Base-by-base conservation (phyloP, 1,140 invertebrate genomes). In the Leptoteleia sp. region DNA sequence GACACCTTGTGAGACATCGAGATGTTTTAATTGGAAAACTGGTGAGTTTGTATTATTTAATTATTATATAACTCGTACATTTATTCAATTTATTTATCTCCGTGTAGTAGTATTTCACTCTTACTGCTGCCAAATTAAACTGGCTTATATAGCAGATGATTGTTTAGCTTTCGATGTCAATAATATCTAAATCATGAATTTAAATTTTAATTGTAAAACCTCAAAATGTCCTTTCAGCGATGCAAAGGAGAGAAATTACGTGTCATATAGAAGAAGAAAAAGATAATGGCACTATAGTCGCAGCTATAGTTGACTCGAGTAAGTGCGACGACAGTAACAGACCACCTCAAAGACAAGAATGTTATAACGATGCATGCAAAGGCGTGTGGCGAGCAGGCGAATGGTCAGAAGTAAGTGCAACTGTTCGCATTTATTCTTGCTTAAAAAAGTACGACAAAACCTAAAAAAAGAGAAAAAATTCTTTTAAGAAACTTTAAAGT, bases 381-480 rank as follows among this genome's bases (percentile, higher is more conserved):
- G 94, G 95, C 0, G 93, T 93, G 8, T 98, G 96, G 96, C 92
- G 92, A 79, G 93, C 94, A 7, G 95, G 95, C 3, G 93, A 95
- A 71, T 97, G 96, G 96, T 96, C 95, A 16, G 93, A 96, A 92
- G 96, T 97, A 89, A 88, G 84, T 86, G 55, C 7, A 59, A 42
- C 4, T 29, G 45, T 48, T 27, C 27, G 12, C 13, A 11, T 62
- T 48, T 54, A 38, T 22, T 38, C 8, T 12, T 11, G 12, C 25
- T 27, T 54, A 54, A 38, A 35, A 3, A 35, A 22, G 5, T 22
- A 22, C 19, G 19, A 22, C n/a, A n/a, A n/a, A n/a, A n/a, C n/a
- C n/a, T n/a, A n/a, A n/a, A n/a, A n/a, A n/a, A n/a, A n/a, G n/a
- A n/a, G n/a, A n/a, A 25, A 3, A 25, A 25, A 25, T 6, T 25